phyloP scores from a whole-genome alignment of 2,797 vertebrate genomes.

The Toxotes lorentzi region DNA sequence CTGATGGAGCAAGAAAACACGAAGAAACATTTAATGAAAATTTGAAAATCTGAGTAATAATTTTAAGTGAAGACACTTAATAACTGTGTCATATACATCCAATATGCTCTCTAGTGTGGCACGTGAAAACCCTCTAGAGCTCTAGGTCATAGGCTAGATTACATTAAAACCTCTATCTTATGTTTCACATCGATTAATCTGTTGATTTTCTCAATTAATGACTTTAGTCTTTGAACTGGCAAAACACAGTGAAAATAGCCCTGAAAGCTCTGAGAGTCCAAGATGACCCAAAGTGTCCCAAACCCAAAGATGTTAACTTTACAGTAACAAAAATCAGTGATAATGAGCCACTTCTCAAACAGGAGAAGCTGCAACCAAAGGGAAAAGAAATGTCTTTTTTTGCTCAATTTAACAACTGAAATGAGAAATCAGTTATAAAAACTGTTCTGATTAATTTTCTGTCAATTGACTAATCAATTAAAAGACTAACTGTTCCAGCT shows the following conservation, averaged over 20 bases:
- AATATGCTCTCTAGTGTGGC: not conserved
- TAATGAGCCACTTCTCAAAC: not conserved
- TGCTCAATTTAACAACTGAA: too few relatives aligned
- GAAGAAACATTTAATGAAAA: not conserved
- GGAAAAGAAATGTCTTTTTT: too few relatives aligned
- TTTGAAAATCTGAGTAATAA: not conserved
- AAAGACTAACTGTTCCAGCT: too few relatives aligned
- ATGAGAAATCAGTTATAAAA: too few relatives aligned
- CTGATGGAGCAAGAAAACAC: slow-evolving; percentile 53
- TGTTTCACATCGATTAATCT: not conserved
- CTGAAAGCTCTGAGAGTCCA: not conserved
- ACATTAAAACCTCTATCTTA: not conserved
- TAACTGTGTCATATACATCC: not conserved
- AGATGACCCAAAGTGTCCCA: not conserved
- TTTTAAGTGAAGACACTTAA: not conserved
- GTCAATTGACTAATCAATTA: too few relatives aligned
- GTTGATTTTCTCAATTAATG: too few relatives aligned
- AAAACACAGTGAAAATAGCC: not conserved
- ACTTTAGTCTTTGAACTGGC: not conserved
- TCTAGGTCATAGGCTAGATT: not conserved
- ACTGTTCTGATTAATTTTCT: too few relatives aligned
- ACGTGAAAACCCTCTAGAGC: not conserved
- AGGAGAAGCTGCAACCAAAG: too few relatives aligned
- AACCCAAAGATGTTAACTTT: not conserved
- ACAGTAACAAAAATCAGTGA: not conserved